These are phyloP conservation scores for Enteromius viviparus DNA, from an alignment of 2,797 vertebrate genomes.

Conservation along the genomic window DNA sequence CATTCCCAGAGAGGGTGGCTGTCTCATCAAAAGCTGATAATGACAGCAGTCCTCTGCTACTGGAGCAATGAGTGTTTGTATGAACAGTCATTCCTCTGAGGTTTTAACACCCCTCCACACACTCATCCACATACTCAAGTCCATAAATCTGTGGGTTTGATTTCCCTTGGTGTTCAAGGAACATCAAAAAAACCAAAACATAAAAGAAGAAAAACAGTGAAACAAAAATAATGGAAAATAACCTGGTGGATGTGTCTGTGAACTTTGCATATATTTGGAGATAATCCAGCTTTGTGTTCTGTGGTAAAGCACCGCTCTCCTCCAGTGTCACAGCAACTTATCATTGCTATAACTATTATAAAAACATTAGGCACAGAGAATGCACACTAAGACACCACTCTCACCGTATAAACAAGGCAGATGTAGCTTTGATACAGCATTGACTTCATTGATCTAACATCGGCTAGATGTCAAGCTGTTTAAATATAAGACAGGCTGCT, in stretches of 20 bases:
- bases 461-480: conserved; percentile 35
- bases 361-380: conserved; percentile 35
- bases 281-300: conserved; percentile 32
- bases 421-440: conserved; percentile 25
- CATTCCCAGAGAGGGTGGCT: conserved; percentile 30
- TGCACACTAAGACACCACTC: not conserved
- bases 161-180: conserved; percentile 63
- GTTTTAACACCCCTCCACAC: conserved; percentile 15
- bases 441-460: conserved; percentile 19
- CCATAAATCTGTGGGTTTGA: conserved; percentile 58
- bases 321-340: conserved; percentile 20
- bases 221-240: conserved; percentile 64
- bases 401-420: conserved; percentile 20
- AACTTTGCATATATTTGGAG: conserved; percentile 42
- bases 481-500: conserved; percentile 10
- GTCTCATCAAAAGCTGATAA: conserved; percentile 58
- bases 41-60: conserved; percentile 48
- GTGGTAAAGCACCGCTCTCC: not conserved
- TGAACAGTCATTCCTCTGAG: conserved; percentile 38
- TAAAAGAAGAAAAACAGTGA: not conserved
- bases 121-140: conserved; percentile 38
- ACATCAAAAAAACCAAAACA: not conserved
- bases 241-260: conserved; percentile 47
- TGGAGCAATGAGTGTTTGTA: conserved; percentile 40
- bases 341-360: conserved; percentile 26